Conservation (phyloP, 2,888 invertebrate species). For the Ophonus ardosiacus region DNA sequence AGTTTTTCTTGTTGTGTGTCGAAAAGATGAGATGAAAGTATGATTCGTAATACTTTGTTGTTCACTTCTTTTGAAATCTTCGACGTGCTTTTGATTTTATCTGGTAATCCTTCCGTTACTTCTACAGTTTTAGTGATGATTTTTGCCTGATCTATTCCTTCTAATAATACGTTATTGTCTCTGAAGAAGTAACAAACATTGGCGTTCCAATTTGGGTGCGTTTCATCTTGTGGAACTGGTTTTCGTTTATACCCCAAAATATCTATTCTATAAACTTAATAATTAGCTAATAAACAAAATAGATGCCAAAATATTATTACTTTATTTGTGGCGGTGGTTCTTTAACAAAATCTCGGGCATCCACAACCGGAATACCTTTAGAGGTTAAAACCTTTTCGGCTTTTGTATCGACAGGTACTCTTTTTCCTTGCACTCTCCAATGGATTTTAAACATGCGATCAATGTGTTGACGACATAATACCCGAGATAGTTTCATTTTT, state of each 20-base stretch:
- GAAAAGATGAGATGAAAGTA: slow-evolving; percentile 82
- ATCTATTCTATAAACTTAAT: slow-evolving; percentile 68
- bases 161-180: slow-evolving; percentile 82
- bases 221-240: slow-evolving; percentile 76
- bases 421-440: slow-evolving; percentile 84
- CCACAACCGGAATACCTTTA: slow-evolving; percentile 80
- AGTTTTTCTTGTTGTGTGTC: slow-evolving; percentile 89
- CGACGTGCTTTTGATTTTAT: slow-evolving; percentile 78
- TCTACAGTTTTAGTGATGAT: slow-evolving; percentile 88
- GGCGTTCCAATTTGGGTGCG: slow-evolving; percentile 83
- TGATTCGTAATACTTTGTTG: slow-evolving; percentile 81
- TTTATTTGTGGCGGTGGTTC: slow-evolving; percentile 71
- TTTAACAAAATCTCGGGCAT: slow-evolving; percentile 80
- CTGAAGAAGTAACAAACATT: slow-evolving; percentile 79
- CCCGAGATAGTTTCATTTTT: slow-evolving; percentile 82
- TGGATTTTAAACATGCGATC: slow-evolving; percentile 85
- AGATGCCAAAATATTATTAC: slow-evolving; percentile 29
- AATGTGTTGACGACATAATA: slow-evolving; percentile 83
- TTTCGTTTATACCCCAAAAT: slow-evolving; percentile 75
- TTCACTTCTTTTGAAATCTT: slow-evolving; percentile 77
- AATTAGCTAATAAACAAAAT: slow-evolving; percentile 13
- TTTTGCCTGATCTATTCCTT: slow-evolving; percentile 88
- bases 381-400: slow-evolving; percentile 78
- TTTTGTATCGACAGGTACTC: slow-evolving; percentile 78
- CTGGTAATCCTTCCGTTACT: slow-evolving; percentile 80